Evolutionary conservation across 2,797 vertebrate species (phyloP).

Genomic region (Pseudochirops cupreus): DNA sequence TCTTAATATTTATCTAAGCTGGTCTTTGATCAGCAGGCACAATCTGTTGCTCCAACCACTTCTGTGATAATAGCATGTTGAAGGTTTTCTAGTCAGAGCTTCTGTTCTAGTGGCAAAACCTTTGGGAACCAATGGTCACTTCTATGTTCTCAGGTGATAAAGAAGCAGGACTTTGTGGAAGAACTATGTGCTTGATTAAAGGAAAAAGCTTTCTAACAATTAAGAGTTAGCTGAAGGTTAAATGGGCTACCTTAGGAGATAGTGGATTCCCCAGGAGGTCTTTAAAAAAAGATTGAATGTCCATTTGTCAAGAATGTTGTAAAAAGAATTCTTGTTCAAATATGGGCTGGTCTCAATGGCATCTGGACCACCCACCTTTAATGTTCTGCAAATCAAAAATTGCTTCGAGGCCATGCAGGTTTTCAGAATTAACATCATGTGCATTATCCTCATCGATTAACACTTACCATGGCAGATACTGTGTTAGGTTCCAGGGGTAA

Average conservation of each 20-base stretch:
- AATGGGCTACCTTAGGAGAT: not conserved
- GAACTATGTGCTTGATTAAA: not conserved
- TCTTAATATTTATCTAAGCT: not conserved
- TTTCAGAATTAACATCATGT: not conserved
- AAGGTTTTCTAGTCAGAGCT: not conserved
- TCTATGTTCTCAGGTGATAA: not conserved
- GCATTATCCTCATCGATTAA: not conserved
- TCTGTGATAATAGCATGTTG: not conserved
- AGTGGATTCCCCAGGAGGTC: not conserved
- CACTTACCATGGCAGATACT: not conserved
- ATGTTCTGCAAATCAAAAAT: not conserved
- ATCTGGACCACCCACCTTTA: not conserved
- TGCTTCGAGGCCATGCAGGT: not conserved
- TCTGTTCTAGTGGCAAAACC: not conserved
- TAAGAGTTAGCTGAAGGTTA: not conserved
- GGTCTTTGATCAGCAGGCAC: not conserved
- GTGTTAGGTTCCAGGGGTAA: not conserved
- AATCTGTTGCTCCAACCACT: not conserved
- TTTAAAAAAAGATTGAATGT: not conserved
- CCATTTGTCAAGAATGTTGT: not conserved
- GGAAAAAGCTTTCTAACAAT: not conserved
- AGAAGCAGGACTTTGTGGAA: not conserved
- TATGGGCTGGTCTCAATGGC: not conserved
- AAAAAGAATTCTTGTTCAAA: not conserved
- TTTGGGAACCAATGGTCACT: not conserved